These are phyloP conservation scores for Epirrhoe tristata DNA, from an alignment of 2,888 invertebrate genomes.

Conservation along the genomic window DNA sequence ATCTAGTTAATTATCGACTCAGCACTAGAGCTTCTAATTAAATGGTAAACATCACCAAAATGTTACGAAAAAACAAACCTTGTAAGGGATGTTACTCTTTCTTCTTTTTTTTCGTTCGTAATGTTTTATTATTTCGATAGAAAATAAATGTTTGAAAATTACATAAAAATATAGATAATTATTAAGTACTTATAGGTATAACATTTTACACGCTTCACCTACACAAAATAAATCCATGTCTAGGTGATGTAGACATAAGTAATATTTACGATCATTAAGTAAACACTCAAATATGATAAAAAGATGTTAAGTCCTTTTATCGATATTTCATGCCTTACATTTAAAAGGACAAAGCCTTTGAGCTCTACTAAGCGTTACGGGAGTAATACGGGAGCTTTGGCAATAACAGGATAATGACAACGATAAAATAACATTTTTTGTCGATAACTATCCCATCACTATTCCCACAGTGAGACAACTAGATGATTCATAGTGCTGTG, in stretches of 20 bases:
- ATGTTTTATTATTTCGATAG: background rate
- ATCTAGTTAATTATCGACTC: conserved; percentile 40
- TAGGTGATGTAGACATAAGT: too few relatives aligned
- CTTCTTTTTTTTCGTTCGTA: background rate
- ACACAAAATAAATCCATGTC: too few relatives aligned
- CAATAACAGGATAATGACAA: background rate
- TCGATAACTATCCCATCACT: conserved; percentile 34
- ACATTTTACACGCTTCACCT: too few relatives aligned
- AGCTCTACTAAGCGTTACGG: too few relatives aligned
- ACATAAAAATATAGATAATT: too few relatives aligned
- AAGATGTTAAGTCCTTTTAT: too few relatives aligned
- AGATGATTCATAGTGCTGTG: conserved; percentile 77
- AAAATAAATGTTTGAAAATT: background rate
- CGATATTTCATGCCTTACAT: too few relatives aligned
- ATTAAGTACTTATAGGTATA: too few relatives aligned
- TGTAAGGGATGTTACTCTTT: conserved; percentile 24
- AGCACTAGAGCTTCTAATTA: conserved; percentile 33
- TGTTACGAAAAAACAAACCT: conserved; percentile 30
- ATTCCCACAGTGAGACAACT: conserved; percentile 65
- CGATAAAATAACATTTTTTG: background rate
- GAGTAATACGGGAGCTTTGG: too few relatives aligned
- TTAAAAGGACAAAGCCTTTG: too few relatives aligned
- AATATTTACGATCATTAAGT: too few relatives aligned
- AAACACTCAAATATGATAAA: too few relatives aligned
- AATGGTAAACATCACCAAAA: conserved; percentile 24